Percentiles rank a stretch among this genome's conserved stretches.
Evolutionary conservation across 2,113 vertebrate genomes (phyloP).

Genomic region (Progne subis): DNA sequence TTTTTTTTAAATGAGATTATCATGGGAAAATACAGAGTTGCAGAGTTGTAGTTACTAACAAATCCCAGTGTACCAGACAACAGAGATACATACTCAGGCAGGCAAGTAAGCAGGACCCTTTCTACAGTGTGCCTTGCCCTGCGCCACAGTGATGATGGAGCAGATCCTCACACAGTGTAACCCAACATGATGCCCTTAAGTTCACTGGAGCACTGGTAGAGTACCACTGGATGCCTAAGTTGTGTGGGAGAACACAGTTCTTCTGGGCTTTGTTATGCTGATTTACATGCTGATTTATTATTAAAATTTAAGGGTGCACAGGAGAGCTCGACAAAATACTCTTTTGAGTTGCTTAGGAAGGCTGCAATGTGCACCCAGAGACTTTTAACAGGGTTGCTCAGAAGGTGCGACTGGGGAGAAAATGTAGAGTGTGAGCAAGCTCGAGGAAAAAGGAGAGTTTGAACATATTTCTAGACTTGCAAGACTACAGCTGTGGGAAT

Average conservation of each 20-base stretch:
- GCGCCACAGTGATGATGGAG: not conserved
- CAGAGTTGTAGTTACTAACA: not conserved
- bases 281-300: not conserved
- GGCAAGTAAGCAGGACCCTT: not conserved
- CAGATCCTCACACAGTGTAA: not conserved
- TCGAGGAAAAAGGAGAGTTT: not conserved
- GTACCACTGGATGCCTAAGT: not conserved
- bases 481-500: constrained; percentile 41
- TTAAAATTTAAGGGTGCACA: not conserved
- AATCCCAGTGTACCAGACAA: not conserved
- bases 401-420: constrained; percentile 9
- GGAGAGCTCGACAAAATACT: not conserved
- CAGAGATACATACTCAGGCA: not conserved
- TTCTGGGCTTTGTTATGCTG: not conserved
- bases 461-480: not conserved
- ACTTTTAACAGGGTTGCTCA: not conserved
- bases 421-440: not conserved
- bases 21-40: not conserved
- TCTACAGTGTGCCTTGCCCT: not conserved
- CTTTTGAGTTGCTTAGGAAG: not conserved
- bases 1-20: not conserved
- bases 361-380: constrained; percentile 1
- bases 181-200: not conserved
- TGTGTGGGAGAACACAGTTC: not conserved
- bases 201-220: not conserved